phyloP scores from a whole-genome alignment of 2,888 invertebrate genomes.

The Eristalis arbustorum region DNA sequence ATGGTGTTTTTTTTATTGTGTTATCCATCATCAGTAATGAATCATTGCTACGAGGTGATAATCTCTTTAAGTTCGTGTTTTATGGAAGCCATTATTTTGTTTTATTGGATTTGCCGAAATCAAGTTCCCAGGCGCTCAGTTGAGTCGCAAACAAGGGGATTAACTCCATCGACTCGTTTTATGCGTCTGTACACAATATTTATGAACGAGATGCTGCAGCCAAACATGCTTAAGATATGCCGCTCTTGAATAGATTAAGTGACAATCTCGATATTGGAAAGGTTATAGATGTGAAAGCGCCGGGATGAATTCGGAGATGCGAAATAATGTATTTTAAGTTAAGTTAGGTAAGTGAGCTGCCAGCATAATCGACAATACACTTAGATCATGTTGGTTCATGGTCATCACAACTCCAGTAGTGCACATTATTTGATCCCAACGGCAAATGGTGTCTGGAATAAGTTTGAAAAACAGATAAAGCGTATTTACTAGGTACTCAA shows the following conservation, averaged over 20 bases:
- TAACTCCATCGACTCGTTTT: background rate
- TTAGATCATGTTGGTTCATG: no score
- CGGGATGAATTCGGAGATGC: no score
- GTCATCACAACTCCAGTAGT: no score
- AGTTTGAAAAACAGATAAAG: no score
- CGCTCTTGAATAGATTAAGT: background rate
- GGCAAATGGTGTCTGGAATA: no score
- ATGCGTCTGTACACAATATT: background rate
- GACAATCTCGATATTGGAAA: background rate
- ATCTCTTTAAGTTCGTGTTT: background rate
- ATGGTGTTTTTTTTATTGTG: background rate
- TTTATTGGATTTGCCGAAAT: background rate
- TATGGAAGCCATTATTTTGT: background rate
- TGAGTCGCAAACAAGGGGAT: background rate
- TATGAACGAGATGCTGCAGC: background rate
- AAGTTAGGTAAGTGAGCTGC: no score
- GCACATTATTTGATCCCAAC: no score
- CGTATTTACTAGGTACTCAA: no score
- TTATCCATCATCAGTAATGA: background rate
- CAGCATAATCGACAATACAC: no score
- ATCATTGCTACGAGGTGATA: background rate
- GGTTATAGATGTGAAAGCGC: no score
- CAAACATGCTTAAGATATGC: background rate
- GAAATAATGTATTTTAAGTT: no score
- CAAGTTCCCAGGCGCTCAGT: background rate